A percentile compares a stretch with the other conserved stretches of the same genome.
Evolutionary conservation across 2,113 vertebrate species (phyloP).

Genomic region (Macaca mulatta): DNA sequence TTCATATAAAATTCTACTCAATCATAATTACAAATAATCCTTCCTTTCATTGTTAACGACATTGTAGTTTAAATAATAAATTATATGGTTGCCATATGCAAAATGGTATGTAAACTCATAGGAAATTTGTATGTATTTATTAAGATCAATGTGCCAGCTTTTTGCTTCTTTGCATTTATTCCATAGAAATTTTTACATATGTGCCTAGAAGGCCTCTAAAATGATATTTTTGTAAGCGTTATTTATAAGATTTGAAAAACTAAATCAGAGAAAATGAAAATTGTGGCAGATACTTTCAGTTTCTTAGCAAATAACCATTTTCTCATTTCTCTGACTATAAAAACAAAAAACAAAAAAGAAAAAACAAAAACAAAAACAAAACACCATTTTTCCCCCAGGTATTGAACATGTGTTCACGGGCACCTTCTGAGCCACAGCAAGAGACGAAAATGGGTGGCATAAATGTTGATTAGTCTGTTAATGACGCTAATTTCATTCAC

Average conservation of each 20-base stretch:
- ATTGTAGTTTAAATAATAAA: neutral
- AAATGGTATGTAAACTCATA: neutral
- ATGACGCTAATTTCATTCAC: neutral
- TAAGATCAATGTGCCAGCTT: neutral
- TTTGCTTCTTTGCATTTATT: neutral
- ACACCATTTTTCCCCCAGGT: neutral
- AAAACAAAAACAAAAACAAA: too few relatives aligned
- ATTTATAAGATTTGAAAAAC: neutral
- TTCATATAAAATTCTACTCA: too few relatives aligned
- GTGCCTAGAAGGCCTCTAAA: accelerated
- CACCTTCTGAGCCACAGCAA: neutral
- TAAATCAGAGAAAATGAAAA: neutral
- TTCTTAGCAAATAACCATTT: neutral
- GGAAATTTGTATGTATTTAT: neutral
- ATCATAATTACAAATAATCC: neutral
- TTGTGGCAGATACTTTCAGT: neutral
- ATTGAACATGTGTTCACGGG: neutral
- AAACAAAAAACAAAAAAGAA: neutral
- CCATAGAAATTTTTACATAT: neutral
- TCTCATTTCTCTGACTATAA: neutral
- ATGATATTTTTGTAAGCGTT: neutral
- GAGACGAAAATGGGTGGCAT: too few relatives aligned
- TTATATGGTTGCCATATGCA: neutral
- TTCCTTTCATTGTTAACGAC: neutral
- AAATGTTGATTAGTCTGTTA: neutral